phyloP scores from a whole-genome alignment of 2,797 vertebrate genomes.

The Gymnothorax reevesii region DNA sequence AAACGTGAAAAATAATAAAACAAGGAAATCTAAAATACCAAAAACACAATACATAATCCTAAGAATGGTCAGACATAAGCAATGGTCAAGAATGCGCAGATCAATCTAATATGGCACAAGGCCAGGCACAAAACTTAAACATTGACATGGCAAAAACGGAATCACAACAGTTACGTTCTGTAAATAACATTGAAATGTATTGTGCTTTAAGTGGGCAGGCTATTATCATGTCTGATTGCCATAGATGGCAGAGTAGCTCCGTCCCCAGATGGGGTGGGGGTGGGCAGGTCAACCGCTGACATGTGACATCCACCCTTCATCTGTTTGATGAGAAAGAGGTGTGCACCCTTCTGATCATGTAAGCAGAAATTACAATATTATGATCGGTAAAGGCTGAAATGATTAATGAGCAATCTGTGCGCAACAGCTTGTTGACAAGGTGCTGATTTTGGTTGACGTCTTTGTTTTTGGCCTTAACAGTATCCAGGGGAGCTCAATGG shows the following conservation, averaged over 20 bases:
- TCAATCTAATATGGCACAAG: too few species aligned
- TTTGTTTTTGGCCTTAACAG: conserved; percentile 8
- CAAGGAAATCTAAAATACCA: too few species aligned
- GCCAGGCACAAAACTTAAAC: too few species aligned
- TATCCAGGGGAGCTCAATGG: not conserved
- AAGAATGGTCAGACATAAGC: too few species aligned
- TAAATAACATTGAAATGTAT: not conserved
- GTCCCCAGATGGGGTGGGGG: not conserved
- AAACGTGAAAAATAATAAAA: too few species aligned
- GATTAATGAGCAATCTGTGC: conserved; percentile 6
- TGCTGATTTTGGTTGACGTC: conserved; percentile 10
- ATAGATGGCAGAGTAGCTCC: not conserved
- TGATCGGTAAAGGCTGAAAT: conserved; percentile 1
- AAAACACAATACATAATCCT: too few species aligned
- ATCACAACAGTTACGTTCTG: not conserved
- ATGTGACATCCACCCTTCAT: not conserved
- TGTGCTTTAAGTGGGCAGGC: not conserved
- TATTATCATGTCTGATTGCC: not conserved
- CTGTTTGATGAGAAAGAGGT: not conserved
- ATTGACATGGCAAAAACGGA: too few species aligned
- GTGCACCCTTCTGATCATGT: not conserved
- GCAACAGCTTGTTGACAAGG: conserved; percentile 16
- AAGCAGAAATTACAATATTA: conserved; percentile 18
- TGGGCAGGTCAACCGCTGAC: not conserved
- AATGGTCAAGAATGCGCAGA: too few species aligned